Evolutionary conservation across 2,888 invertebrate genomes (phyloP).

Genomic region (Polymixis flavicincta): DNA sequence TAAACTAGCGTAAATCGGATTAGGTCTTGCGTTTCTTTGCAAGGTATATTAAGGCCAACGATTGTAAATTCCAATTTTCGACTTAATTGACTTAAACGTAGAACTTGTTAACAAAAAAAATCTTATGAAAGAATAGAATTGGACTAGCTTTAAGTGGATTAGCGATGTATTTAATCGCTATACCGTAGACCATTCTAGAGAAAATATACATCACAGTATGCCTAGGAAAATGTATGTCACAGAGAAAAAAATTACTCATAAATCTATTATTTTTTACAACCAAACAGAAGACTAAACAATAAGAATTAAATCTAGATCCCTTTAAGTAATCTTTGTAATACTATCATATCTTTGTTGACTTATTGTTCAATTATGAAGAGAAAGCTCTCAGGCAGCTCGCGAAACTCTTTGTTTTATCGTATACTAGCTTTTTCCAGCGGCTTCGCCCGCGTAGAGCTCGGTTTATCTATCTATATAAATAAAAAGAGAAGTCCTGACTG

Average conservation of each 20-base stretch:
- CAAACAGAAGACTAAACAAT: slow-evolving; percentile 59
- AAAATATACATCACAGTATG: slow-evolving; percentile 7
- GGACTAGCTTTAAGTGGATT: slow-evolving; percentile 40
- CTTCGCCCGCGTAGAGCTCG: too few species aligned
- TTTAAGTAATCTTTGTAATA: slow-evolving; percentile 37
- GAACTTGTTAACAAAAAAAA: slow-evolving; percentile 11
- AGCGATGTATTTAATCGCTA: slow-evolving; percentile 5
- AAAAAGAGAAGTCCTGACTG: too few species aligned
- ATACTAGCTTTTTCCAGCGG: too few species aligned
- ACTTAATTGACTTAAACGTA: slow-evolving; percentile 14
- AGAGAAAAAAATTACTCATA: too few species aligned
- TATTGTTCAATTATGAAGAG: slow-evolving; percentile 41
- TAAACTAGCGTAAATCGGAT: background rate
- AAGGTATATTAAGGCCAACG: slow-evolving; percentile 4
- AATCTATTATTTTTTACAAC: slow-evolving; percentile 64
- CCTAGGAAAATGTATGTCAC: background rate
- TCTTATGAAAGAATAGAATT: slow-evolving; percentile 46
- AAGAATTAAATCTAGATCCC: slow-evolving; percentile 59
- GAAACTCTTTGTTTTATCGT: background rate
- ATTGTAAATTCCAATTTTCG: slow-evolving; percentile 2
- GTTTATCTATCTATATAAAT: too few species aligned
- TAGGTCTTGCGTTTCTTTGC: background rate
- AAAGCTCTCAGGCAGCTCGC: background rate
- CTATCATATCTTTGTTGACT: slow-evolving; percentile 58
- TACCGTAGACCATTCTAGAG: slow-evolving; percentile 10